These are phyloP conservation scores for Lepisosteus osseus DNA, from an alignment of 2,113 vertebrate genomes.

Conservation along the genomic window DNA sequence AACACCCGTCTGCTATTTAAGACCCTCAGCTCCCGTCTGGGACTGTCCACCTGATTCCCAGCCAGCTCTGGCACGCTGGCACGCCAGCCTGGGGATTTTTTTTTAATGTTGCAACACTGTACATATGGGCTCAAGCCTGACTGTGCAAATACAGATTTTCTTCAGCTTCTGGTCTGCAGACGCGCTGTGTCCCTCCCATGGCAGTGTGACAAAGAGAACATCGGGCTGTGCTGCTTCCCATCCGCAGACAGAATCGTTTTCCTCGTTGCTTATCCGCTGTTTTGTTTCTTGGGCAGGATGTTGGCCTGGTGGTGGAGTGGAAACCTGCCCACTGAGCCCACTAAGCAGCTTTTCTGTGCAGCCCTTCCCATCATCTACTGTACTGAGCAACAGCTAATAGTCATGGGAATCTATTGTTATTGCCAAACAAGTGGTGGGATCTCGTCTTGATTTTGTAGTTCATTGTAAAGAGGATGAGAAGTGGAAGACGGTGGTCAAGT, in stretches of 20 bases:
- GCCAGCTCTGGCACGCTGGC: too few species aligned
- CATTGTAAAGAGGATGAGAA: not conserved
- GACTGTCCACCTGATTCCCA: too few species aligned
- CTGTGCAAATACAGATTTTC: too few species aligned
- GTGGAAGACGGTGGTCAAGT: not conserved
- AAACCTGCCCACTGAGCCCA: slow-evolving; percentile 1
- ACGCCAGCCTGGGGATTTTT: too few species aligned
- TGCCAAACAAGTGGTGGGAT: not conserved
- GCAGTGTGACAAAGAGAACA: not conserved
- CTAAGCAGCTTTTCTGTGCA: not conserved
- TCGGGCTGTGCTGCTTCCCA: not conserved
- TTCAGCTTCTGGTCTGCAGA: not conserved
- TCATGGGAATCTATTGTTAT: slow-evolving; percentile 4
- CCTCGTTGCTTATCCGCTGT: not conserved
- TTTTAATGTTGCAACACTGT: too few species aligned
- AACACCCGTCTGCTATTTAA: too few species aligned
- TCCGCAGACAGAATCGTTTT: not conserved
- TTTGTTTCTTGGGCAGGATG: slow-evolving; percentile 3
- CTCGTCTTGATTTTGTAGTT: not conserved
- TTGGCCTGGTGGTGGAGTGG: too few species aligned
- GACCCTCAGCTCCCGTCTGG: too few species aligned
- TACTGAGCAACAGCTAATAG: not conserved
- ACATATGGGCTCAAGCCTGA: too few species aligned
- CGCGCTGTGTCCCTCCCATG: not conserved
- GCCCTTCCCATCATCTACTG: not conserved